Evolutionary conservation across 2,113 vertebrate genomes (phyloP).

Genomic region (Salvelinus alpinus): DNA sequence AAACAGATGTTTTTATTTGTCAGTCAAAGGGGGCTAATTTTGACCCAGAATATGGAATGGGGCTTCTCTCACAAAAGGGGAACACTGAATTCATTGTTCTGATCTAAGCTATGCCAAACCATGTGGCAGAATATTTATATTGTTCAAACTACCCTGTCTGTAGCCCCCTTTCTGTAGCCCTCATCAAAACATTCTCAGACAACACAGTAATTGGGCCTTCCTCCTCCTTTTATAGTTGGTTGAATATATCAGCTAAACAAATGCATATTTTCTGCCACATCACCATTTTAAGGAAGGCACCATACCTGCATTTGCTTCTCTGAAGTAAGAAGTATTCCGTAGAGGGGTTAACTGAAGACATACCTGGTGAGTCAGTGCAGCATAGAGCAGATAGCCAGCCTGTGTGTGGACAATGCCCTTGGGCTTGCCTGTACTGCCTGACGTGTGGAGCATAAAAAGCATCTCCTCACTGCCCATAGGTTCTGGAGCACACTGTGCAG

Average conservation of each 20-base stretch:
- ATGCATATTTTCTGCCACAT: not conserved
- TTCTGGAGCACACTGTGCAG: constrained; percentile 75
- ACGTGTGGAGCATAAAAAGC: constrained; percentile 90
- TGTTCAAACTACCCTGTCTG: not conserved
- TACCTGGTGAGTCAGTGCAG: constrained; percentile 81
- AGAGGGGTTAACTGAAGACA: not conserved
- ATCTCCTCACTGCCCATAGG: constrained; percentile 86
- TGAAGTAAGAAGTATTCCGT: too few species aligned
- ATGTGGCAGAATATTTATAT: not conserved
- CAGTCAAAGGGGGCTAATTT: not conserved
- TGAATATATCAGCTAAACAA: not conserved
- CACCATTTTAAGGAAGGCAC: too few species aligned
- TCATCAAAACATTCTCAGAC: not conserved
- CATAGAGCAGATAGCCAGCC: constrained; percentile 88
- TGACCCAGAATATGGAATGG: not conserved
- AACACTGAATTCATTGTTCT: not conserved
- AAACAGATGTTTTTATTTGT: constrained; percentile 14
- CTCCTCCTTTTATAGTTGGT: not conserved
- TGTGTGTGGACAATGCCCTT: constrained; percentile 90
- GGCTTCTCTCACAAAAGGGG: not conserved
- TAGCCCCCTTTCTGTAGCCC: not conserved
- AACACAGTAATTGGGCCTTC: not conserved
- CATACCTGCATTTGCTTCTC: too few species aligned
- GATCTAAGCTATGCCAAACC: not conserved
- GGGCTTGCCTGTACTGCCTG: constrained; percentile 87